A percentile compares a stretch with the other conserved stretches of the same genome.
Evolutionary conservation across 2,797 vertebrate species (phyloP).

Genomic region (Lepidocolaptes lacrymiger): DNA sequence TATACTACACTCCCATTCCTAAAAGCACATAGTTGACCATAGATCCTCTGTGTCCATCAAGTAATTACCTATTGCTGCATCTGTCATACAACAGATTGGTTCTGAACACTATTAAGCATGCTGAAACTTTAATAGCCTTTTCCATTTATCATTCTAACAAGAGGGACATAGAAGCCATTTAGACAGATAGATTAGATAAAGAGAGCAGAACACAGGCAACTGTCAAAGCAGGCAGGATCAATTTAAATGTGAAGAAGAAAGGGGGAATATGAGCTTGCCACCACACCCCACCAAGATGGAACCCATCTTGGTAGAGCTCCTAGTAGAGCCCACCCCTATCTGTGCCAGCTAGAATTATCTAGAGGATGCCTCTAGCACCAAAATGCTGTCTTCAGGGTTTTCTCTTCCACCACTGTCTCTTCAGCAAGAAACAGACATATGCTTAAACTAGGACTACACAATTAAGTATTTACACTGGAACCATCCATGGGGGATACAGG

Average conservation of each 20-base stretch:
- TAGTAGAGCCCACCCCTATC: neutral
- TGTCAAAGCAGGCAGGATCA: neutral
- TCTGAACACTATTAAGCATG: neutral
- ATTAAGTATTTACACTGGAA: neutral
- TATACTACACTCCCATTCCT: neutral
- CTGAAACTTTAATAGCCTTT: neutral
- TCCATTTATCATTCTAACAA: neutral
- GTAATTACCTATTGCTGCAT: neutral
- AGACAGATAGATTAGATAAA: neutral
- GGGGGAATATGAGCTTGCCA: neutral
- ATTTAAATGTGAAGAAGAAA: neutral
- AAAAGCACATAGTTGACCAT: neutral
- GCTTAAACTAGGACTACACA: neutral
- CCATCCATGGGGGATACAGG: neutral
- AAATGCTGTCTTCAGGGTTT: neutral
- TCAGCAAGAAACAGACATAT: neutral
- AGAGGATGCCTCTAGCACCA: neutral
- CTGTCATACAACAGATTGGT: neutral
- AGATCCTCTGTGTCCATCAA: neutral
- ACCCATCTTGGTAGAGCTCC: neutral
- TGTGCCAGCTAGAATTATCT: neutral
- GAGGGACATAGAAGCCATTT: neutral
- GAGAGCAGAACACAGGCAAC: neutral
- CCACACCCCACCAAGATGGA: neutral
- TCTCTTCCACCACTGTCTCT: neutral